Evolutionary conservation across 64 coral and sea anemone genomes (phyloP), one percentile per base, ranked within the genome.

Genomic region (Cladopsammia gracilis): DNA sequence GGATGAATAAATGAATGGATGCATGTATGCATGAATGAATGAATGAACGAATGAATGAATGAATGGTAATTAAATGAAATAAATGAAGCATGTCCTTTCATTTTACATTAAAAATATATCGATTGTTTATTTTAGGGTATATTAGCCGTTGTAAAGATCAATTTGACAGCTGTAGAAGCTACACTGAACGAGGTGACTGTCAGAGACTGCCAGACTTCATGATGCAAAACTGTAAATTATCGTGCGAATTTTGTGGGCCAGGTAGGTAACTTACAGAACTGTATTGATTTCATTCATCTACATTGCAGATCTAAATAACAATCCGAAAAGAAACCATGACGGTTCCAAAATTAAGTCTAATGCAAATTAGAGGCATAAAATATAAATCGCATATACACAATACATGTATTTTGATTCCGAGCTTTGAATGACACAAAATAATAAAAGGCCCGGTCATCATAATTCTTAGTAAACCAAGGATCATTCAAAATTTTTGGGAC

Each of bases 201-300:
- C 70, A 86, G 2, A 54, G 23, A 25, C 73, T 86, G 11, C 91
- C 91, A 50, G 91, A 93, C 23, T 93, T 66, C 73, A 93, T 93
- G 91, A 62, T 75, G 60, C 91, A 93, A 54, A 93, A 69, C 47
- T 93, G 91, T 22, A 93, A 87, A 62, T 20, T 3, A 6, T 52
- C 58, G 6, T 93, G 91, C 50, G 46, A 87, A 3, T 77, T 93
- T n/a, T 93, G 91, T 69, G 91, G 73, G 5, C 44, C 82, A 66
- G 83, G 91, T 93, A 79, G 4, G 25, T 75, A 42, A 61, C 50
- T 59, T 24, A 70, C n/a, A n/a, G n/a, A n/a, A n/a, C n/a, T n/a
- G n/a, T n/a, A n/a, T n/a, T n/a, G n/a, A n/a, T n/a, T 15, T 20
- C 62, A 6, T 65, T 3, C 34, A 34, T 34, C 34, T 34, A 34